phyloP scores from a whole-genome alignment of 2,113 vertebrate species.

The Bubo blakistoni region DNA sequence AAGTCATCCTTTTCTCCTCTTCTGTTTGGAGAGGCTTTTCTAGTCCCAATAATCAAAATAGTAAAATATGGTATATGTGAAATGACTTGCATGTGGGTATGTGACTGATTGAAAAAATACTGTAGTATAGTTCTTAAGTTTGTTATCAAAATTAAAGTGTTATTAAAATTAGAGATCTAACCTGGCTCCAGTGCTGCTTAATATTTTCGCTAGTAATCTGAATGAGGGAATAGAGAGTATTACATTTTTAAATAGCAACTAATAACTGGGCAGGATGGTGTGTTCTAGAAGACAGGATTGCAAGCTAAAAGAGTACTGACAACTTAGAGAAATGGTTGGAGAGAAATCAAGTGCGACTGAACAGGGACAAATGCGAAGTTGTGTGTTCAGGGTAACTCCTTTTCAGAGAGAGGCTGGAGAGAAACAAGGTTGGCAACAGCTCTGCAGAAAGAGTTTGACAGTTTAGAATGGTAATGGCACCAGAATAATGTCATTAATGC shows the following conservation, averaged over 20 bases:
- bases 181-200: not conserved
- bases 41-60: not conserved
- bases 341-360: not conserved
- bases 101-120: not conserved
- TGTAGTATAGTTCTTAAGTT: not conserved
- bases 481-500: not conserved
- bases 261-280: too few relatives aligned
- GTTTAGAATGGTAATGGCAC: not conserved
- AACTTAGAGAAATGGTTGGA: not conserved
- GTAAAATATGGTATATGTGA: not conserved
- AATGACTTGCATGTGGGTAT: not conserved
- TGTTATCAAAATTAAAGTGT: not conserved
- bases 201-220: not conserved
- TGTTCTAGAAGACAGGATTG: not conserved
- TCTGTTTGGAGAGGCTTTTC: not conserved
- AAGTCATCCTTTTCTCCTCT: not conserved
- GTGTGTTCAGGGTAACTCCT: not conserved
- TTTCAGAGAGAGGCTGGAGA: not conserved
- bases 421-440: not conserved
- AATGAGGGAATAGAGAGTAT: not conserved
- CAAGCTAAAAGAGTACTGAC: not conserved
- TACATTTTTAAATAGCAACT: not conserved
- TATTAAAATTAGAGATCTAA: not conserved
- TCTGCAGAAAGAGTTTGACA: not conserved
- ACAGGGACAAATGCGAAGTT: not conserved